These are phyloP conservation scores for Connochaetes taurinus DNA, from an alignment of 2,113 vertebrate species.

Conservation along the genomic window DNA sequence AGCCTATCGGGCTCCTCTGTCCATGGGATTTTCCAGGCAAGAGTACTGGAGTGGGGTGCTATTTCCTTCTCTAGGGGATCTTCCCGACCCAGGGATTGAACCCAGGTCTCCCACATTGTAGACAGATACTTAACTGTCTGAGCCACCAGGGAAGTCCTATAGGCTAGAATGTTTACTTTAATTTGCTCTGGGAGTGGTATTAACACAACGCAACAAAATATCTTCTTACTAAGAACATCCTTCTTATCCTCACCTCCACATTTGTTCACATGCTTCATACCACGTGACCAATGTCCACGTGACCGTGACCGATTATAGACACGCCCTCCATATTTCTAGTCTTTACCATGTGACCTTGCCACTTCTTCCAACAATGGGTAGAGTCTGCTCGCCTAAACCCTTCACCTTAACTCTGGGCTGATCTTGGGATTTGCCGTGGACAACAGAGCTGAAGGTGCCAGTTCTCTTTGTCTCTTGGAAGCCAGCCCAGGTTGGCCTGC, in stretches of 20 bases:
- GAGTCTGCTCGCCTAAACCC: background rate
- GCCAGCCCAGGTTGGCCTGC: background rate
- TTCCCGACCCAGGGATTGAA: too few species aligned
- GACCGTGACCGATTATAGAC: background rate
- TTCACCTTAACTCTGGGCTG: background rate
- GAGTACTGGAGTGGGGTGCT: too few species aligned
- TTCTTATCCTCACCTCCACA: background rate
- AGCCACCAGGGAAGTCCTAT: background rate
- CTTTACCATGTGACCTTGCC: background rate
- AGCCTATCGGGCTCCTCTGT: too few species aligned
- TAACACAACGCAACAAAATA: background rate
- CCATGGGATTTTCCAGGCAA: too few species aligned
- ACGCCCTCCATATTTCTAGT: background rate
- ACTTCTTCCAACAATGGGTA: background rate
- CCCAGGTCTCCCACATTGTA: too few species aligned
- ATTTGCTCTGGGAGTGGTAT: background rate
- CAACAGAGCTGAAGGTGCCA: background rate
- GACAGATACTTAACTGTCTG: background rate
- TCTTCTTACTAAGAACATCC: background rate
- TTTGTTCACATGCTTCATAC: background rate
- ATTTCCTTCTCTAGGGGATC: too few species aligned
- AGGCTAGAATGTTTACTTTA: background rate
- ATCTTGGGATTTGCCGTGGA: background rate
- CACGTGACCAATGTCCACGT: rapidly evolving
- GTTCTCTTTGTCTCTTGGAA: background rate